Evolutionary conservation across 2,113 vertebrate genomes (phyloP), one percentile per base, ranked within the genome.

Genomic region (Manacus vitellinus): DNA sequence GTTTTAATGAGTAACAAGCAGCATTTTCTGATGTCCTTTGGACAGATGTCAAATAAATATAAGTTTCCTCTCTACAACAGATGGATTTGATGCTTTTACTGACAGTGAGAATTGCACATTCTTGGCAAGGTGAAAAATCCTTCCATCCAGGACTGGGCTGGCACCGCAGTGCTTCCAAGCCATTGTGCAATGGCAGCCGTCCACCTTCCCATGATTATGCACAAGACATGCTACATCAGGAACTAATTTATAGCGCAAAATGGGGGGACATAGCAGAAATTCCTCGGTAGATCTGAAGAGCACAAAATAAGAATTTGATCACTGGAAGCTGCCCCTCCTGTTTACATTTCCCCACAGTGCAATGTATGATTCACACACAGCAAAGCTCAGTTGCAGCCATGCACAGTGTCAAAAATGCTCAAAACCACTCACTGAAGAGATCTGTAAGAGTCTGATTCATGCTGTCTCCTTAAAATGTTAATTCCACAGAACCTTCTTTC

Each of bases 391-490:
- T 30, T 81, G 88, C 61, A 84, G 75, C 76, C 1, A 0, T 78
- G 82, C 76, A 63, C 55, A 20, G 39, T 65, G 59, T 94, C 76
- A 80, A 78, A 90, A 92, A 90, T 61, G 30, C 65, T 63, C 39
- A 74, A 88, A 88, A 71, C 33, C 10, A 12, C 63, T 61, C 5
- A 0, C 39, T 52, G 68, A 88, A 68, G 85, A 79, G 85, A 81
- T 78, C 65, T 61, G 61, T 81, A 74, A 84, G 76, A 68, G 61
- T 54, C 61, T 56, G 79, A 84, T 78, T 81, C 79, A 75, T 46
- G 52, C 76, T 93, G 61, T 44, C 79, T 65, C 68, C 88, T 95
- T 88, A 71, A 95, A 91, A 94, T 92, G 68, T 41, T 81, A 83
- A 84, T 96, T 86, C 59, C 35, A 44, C 9, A 43, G 24, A n/a